Evolutionary conservation across 2,888 invertebrate species (phyloP), one percentile per base, ranked within the genome.

Genomic region (Clusia tigrina): DNA sequence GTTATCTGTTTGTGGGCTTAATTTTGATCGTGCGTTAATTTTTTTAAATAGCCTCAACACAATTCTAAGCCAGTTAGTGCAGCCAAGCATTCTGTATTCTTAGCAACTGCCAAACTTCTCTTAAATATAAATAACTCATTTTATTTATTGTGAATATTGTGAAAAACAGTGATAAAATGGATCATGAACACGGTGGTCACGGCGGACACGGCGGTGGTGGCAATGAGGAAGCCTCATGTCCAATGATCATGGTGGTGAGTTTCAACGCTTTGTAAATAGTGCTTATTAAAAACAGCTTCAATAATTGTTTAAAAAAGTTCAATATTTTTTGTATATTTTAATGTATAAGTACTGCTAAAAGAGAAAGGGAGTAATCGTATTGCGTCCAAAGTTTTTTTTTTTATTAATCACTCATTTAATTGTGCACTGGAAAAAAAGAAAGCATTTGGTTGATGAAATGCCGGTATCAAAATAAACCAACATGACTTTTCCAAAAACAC

Each of bases 241-340:
- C 80, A 23, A 82, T 82, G 82, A 81, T 80, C 25, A 82, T 82
- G 82, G 74, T 72, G 67, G 82, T 83, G 75, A 81, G 82, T 79
- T 64, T 26, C 17, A 56, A 59, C 65, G 54, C 60, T 53, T 55
- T 61, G 56, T 37, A 52, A 48, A 46, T n/a, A n/a, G n/a, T n/a
- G n/a, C n/a, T n/a, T 6, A 20, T 56, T 38, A 6, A 10, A n/a
- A n/a, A 52, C 56, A 55, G 32, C 6, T 32, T 32, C 6, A 32
- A 32, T 32, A 32, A 32, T 32, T 32, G 6, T 32, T 9, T 32
- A 32, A 9, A 9, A 32, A 32, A 32, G 6, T 32, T 32, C 6
- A 32, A 32, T 6, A 32, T 9, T 32, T 32, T 6, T 32, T 32
- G 12, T 32, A 9, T 32, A 32, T 32, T 32, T 32, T 32, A 32